These are phyloP conservation scores for Podarcis cretensis DNA, from an alignment of 2,113 vertebrate species.

Conservation along the genomic window DNA sequence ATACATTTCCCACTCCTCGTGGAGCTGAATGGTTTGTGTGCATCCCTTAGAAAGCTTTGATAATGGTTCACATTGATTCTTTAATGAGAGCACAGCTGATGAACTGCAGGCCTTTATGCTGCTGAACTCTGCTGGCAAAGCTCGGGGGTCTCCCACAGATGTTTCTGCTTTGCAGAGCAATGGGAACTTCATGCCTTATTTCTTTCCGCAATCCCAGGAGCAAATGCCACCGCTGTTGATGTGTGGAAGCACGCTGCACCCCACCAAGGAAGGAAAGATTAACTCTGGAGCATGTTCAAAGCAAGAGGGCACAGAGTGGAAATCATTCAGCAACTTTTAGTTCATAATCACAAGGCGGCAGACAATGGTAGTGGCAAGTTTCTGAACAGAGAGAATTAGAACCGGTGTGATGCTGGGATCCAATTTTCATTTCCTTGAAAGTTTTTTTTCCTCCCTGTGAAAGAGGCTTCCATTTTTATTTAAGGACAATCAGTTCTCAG, in stretches of 20 bases:
- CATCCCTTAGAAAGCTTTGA: slow-evolving; percentile 35
- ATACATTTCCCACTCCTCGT: slow-evolving; percentile 43
- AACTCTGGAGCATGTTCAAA: background rate
- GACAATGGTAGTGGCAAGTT: background rate
- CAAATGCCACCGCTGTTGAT: slow-evolving; percentile 51
- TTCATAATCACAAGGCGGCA: background rate
- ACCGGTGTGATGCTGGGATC: too few species aligned
- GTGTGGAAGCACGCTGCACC: slow-evolving; percentile 40
- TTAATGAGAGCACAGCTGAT: slow-evolving; percentile 66
- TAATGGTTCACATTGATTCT: slow-evolving; percentile 56
- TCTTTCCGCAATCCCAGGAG: slow-evolving; percentile 46
- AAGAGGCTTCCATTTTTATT: too few species aligned
- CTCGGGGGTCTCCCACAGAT: slow-evolving; percentile 52
- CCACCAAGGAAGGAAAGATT: slow-evolving; percentile 23
- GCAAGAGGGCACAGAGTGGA: background rate
- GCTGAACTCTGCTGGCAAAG: slow-evolving; percentile 52
- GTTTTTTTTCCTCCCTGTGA: too few species aligned
- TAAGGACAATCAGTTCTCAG: too few species aligned
- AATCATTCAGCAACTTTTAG: background rate
- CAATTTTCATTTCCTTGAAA: too few species aligned
- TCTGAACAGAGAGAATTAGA: background rate
- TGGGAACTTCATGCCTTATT: slow-evolving; percentile 70
- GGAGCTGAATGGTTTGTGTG: slow-evolving; percentile 54
- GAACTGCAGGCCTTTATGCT: slow-evolving; percentile 49
- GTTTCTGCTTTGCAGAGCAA: slow-evolving; percentile 63